Conservation (phyloP, 2,888 invertebrate genomes). For the Hetaerina titia region DNA sequence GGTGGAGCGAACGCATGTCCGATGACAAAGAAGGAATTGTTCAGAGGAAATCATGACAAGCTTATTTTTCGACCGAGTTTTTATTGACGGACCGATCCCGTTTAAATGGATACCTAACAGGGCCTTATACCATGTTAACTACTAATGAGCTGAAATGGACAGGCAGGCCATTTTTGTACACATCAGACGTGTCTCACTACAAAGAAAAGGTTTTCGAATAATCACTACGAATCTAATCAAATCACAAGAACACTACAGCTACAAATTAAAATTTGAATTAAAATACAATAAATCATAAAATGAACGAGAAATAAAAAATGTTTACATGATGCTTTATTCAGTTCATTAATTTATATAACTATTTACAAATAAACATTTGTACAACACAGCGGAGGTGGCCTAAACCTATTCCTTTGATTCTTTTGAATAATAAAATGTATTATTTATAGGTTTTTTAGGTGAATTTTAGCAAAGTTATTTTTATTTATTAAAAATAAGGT, state of each 20-base stretch:
- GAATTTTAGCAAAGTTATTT: no score
- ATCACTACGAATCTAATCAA: not conserved
- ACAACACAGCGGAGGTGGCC: not conserved
- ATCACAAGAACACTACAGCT: not conserved
- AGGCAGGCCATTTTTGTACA: no score
- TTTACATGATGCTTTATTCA: not conserved
- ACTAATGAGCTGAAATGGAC: not conserved
- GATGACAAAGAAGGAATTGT: not conserved
- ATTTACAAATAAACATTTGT: not conserved
- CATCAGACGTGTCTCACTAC: not conserved
- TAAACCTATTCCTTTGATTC: not conserved
- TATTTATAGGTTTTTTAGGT: no score
- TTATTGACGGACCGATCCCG: constrained; percentile 54
- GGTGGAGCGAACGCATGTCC: not conserved
- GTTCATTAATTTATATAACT: not conserved
- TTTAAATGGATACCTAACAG: constrained; percentile 37
- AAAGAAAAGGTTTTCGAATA: not conserved
- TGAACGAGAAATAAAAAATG: not conserved
- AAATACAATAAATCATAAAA: not conserved
- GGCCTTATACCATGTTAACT: not conserved
- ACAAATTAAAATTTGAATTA: not conserved
- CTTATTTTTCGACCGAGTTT: not conserved
- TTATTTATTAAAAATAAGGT: no score
- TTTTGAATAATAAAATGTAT: not conserved
- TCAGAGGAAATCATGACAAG: no score